Percentiles rank a stretch among this genome's conserved stretches.
Evolutionary conservation across 2,888 invertebrate genomes (phyloP).

Genomic region (Bibio marci): DNA sequence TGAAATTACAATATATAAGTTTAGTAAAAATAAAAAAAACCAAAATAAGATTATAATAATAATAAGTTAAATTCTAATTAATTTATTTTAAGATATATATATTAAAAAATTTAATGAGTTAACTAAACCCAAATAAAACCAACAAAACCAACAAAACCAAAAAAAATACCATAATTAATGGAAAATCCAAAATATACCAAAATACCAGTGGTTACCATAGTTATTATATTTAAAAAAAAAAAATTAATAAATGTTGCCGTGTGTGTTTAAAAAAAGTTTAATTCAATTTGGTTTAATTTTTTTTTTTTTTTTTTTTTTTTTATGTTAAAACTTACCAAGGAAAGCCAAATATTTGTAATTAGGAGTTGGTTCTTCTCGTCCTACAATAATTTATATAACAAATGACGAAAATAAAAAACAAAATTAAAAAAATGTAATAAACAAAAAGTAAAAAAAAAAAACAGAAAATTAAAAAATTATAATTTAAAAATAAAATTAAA

Average conservation of each 20-base stretch:
- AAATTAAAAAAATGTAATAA: constrained; percentile 11
- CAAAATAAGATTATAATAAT: too few relatives aligned
- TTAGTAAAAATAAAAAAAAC: too few relatives aligned
- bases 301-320: not conserved
- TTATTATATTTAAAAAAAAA: too few relatives aligned
- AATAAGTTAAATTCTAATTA: too few relatives aligned
- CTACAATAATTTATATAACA: constrained; percentile 36
- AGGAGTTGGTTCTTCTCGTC: constrained; percentile 93
- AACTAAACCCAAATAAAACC: too few relatives aligned
- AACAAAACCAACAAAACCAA: too few relatives aligned
- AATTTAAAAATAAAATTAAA: not conserved
- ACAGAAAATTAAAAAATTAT: constrained; percentile 8
- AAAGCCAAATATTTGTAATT: constrained; percentile 89
- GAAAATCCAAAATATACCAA: too few relatives aligned
- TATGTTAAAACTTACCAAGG: constrained; percentile 59
- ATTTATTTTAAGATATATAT: too few relatives aligned
- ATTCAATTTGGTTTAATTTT: not conserved
- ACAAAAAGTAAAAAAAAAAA: constrained; percentile 13
- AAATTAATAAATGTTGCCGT: not conserved
- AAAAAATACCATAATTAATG: too few relatives aligned
- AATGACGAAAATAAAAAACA: constrained; percentile 28
- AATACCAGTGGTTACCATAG: too few relatives aligned
- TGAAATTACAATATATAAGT: too few relatives aligned
- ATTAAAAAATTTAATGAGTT: too few relatives aligned
- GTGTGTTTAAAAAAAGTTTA: constrained; percentile 1